Evolutionary conservation across 2,888 invertebrate genomes (phyloP).

Genomic region (Thysanoteuthis rhombus): DNA sequence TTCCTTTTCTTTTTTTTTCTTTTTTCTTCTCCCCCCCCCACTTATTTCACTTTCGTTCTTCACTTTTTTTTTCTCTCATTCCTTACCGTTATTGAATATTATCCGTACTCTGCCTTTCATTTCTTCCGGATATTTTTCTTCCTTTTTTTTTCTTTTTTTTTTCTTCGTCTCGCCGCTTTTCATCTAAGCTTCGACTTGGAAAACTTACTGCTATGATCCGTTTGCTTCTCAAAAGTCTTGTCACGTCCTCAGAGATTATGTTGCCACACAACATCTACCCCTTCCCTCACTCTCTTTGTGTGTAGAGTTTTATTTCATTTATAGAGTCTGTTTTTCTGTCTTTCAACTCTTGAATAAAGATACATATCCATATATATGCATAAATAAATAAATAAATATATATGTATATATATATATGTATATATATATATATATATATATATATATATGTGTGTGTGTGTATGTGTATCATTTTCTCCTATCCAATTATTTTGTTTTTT

Average conservation of each 20-base stretch:
- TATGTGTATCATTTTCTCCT: not conserved
- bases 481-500: too few species aligned
- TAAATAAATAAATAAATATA: not conserved
- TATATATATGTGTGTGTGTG: not conserved
- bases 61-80: not conserved
- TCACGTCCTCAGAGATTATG: not conserved
- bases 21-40: not conserved
- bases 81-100: not conserved
- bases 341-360: not conserved
- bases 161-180: not conserved
- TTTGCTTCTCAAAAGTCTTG: not conserved
- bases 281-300: not conserved
- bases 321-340: too few species aligned
- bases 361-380: not conserved
- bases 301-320: not conserved
- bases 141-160: not conserved
- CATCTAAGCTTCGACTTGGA: not conserved
- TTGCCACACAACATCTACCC: not conserved
- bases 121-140: not conserved
- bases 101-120: not conserved
- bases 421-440: constrained; percentile 12
- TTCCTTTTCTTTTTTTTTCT: not conserved
- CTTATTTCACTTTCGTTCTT: not conserved
- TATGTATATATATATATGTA: constrained; percentile 12
- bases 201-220: not conserved